Conservation (phyloP, 2,113 vertebrate species). For the Phalacrocorax aristotelis region DNA sequence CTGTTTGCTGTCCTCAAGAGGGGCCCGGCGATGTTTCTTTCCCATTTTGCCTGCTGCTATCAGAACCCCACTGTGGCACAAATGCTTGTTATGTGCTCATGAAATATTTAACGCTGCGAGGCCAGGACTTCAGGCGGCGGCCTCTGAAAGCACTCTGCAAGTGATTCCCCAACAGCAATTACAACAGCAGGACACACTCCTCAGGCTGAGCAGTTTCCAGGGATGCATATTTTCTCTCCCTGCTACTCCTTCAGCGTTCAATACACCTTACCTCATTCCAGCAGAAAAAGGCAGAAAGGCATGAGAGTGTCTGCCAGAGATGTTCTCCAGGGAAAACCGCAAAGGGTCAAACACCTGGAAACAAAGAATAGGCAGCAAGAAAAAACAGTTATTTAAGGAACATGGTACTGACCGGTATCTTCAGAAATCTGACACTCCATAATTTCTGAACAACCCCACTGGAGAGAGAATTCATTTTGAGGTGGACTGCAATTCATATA, state of each 20-base stretch:
- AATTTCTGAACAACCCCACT: background rate
- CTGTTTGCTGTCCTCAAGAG: background rate
- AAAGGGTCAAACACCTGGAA: slow-evolving; percentile 82
- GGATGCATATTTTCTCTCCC: background rate
- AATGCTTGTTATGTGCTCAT: accelerated
- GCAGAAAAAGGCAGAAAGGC: slow-evolving; percentile 86
- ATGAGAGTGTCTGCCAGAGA: slow-evolving; percentile 75
- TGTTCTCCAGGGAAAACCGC: slow-evolving; percentile 83
- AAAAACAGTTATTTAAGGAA: background rate
- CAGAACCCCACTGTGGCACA: background rate
- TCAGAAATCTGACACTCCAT: accelerated
- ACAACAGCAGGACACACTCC: background rate
- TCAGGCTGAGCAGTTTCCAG: background rate
- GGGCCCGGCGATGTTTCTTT: background rate
- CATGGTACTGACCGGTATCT: background rate
- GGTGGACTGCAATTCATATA: background rate
- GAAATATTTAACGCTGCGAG: background rate
- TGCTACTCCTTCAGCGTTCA: background rate
- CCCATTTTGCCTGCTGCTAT: background rate
- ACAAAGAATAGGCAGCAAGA: background rate
- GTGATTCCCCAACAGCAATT: background rate
- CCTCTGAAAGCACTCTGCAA: background rate
- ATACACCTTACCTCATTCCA: slow-evolving; percentile 51
- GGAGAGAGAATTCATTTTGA: background rate
- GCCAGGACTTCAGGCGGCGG: background rate